Evolutionary conservation across 2,113 vertebrate genomes (phyloP), one percentile per base, ranked within the genome.

Genomic region (Paramormyrops kingsleyae): DNA sequence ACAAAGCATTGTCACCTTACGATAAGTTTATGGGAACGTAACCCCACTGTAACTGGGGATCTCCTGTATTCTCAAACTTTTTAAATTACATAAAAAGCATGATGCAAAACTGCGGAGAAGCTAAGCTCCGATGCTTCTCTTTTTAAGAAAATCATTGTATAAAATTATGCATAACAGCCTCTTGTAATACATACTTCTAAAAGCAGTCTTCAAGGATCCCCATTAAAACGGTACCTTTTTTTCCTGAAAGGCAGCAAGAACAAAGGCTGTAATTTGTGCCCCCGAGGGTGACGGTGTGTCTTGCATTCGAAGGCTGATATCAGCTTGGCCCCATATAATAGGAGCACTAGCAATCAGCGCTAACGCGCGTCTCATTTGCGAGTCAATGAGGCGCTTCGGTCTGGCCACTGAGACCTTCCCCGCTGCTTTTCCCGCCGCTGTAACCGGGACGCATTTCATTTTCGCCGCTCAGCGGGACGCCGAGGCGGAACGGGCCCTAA

Each of bases 351-450:
- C 87, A 88, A 88, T 56, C 86, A 56, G 86, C 52, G 47, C 86
- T 87, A 53, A 87, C 86, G 19, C 27, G 53, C 21, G 35, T 56
- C 87, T 88, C 50, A 88, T 59, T 88, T 88, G 87, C 13, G 35
- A 88, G 87, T 62, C 87, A 88, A 88, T 62, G 87, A 59, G 31
- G 49, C 39, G 21, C 39, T 7, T 42, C 39, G 4, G 39, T 59
- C 35, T 46, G 35, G 42, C 15, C 52, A n/a, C 52, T 21, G 56
- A 88, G 52, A 66, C 13, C 56, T 62, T 62, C 87, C 17, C 53
- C 19, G 27, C 31, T 17, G 47, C 49, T 87, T 52, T 53, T 87
- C 27, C 35, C 56, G 27, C 8, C 24, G 19, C 39, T 44, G 31
- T 59, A 66, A 35, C 85, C 31, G 17, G 27, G 85, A 53, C 19